These are phyloP conservation scores for Polyergus mexicanus DNA, from an alignment of 1,140 invertebrate species.

Conservation along the genomic window DNA sequence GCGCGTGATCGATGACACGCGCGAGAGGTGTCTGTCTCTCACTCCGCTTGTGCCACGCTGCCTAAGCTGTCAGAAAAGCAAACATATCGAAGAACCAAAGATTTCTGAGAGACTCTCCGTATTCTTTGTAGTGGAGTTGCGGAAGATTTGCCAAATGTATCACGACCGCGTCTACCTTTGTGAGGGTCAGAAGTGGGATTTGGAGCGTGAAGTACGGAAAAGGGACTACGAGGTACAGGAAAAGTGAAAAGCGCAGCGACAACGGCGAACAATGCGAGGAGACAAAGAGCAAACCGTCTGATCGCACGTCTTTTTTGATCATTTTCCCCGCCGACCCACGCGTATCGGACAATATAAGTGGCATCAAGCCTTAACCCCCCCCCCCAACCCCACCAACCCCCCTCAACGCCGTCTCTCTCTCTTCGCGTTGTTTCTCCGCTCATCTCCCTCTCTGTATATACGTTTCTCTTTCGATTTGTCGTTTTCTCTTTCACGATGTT, in stretches of 20 bases:
- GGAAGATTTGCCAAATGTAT: slow-evolving; percentile 97
- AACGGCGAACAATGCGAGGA: slow-evolving; percentile 69
- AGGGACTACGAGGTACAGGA: slow-evolving; percentile 97
- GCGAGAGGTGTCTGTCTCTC: slow-evolving; percentile 63
- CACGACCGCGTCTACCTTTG: slow-evolving; percentile 97
- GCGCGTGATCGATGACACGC: neutral
- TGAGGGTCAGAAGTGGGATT: slow-evolving; percentile 99
- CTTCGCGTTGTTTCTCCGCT: slow-evolving; percentile 67
- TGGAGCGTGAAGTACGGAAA: slow-evolving; percentile 99
- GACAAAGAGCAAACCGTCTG: slow-evolving; percentile 60
- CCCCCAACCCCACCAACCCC: no score
- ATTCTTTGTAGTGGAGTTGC: slow-evolving; percentile 91
- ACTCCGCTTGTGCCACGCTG: slow-evolving; percentile 32
- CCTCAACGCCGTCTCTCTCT: no score
- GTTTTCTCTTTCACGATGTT: slow-evolving; percentile 70
- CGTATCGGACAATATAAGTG: slow-evolving; percentile 42
- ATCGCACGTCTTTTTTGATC: slow-evolving; percentile 66
- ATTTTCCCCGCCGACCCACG: neutral
- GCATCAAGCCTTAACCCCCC: slow-evolving; percentile 39
- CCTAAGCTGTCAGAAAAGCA: slow-evolving; percentile 64
- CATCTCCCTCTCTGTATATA: slow-evolving; percentile 68
- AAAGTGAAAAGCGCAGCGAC: slow-evolving; percentile 48
- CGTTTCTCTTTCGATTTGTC: slow-evolving; percentile 62
- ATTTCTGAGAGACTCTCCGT: slow-evolving; percentile 83
- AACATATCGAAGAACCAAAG: slow-evolving; percentile 69